Base-by-base conservation (phyloP, 2,888 invertebrate species). In the Drosophila suboccidentalis region DNA sequence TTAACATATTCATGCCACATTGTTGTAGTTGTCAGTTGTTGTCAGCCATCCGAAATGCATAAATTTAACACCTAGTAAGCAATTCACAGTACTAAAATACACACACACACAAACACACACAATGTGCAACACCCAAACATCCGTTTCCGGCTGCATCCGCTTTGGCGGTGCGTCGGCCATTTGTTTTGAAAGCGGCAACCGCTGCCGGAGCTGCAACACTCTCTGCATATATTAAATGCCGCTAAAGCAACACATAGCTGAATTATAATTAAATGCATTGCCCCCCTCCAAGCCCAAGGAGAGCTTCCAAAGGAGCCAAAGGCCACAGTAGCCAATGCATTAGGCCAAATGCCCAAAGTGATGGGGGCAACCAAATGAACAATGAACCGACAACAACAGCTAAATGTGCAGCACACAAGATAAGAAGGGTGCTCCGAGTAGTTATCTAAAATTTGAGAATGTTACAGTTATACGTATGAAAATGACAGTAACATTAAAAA, bases 81-180 rank as follows among this genome's bases (percentile, higher is more conserved):
- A 81, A 82, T 80, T 71, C 75, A 68, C 51, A 64, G 46, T 78
- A 78, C 83, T 82, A 78, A 82, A 49, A 69, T 58, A 47, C 63
- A 69, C 55, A 59, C 59, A 53, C 65, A 49, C 65, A 50, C 55
- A 64, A 44, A 54, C 47, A 46, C 38, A 41, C 61, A 53, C 67
- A 78, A 76, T 86, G 89, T 78, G 82, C 84, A 86, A 89, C 86
- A 86, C 86, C 87, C 86, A 89, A 84, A 86, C 86, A 87, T 86
- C 86, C 86, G 86, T 72, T 89, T 86, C 87, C 89, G 72, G 75
- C 67, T 72, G 86, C 88, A 87, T 84, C 84, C 89, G 87, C 74
- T 78, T 76, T 66, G 70, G 75, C 75, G 72, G 74, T 76, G 68
- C 63, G 75, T 72, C 72, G 78, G 86, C 80, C 76, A 80, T 87